Evolutionary conservation across 2,797 vertebrate genomes (phyloP), one percentile per base, ranked within the genome.

Genomic region (Zenarchopterus dispar): DNA sequence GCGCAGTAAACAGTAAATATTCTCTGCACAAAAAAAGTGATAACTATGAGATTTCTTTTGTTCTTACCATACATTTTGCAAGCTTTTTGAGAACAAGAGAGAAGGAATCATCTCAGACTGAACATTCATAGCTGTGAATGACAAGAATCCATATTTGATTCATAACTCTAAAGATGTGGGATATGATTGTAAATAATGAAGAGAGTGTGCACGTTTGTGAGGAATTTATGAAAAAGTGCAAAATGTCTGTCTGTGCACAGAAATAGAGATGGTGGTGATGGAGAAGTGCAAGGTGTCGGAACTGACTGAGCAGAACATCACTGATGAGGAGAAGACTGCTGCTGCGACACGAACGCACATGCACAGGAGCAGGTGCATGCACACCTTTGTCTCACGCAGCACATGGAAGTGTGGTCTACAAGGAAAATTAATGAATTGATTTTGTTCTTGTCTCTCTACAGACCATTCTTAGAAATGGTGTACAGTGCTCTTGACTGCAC

Each of bases 191-290:
- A 16, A 62, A 62, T 13, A 21, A 17, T 13, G n/a, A 10, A 13
- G 24, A 23, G 17, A 22, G 19, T 51, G 8, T 53, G 21, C 13
- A 58, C 10, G 23, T 55, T 46, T 54, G 6, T 61, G 10, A n/a
- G 22, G 33, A 9, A 49, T 21, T 24, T 43, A 13, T 55, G 3
- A 43, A 39, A 45, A 53, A 62, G 26, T 48, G 50, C 10, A 56
- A 62, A 36, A 13, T 56, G 19, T 60, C 23, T 78, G 13, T 63
- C 42, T 69, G 67, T 6, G 3, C 36, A 17, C 76, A 99, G 97
- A 99, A 91, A 99, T 99, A 45, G 97, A 99, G 90, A 99, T 99
- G 97, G 97, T 99, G 74, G 96, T 99, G 82, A 99, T 99, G 96
- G 97, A 99, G 73, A 96, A 95, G 64, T 95, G 95, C 80, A 96